Conservation (phyloP, 2,888 invertebrate species). For the Macrophya alboannulata region DNA sequence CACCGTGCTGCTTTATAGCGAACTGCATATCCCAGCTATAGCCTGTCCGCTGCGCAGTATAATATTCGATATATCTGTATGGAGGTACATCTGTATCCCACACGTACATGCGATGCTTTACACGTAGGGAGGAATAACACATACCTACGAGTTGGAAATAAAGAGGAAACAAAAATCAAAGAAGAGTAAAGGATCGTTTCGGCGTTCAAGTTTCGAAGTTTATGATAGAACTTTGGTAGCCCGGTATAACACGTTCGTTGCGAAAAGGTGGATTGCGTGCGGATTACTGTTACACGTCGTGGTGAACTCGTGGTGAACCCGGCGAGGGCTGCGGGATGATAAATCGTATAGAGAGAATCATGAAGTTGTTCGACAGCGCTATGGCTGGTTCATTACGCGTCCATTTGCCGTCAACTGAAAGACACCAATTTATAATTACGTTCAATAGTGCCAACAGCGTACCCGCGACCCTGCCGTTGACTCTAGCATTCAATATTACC, state of each 20-base stretch:
- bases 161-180: neutral
- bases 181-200: neutral
- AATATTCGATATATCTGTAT: neutral
- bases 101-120: too few species aligned
- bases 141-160: too few species aligned
- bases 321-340: constrained; percentile 80
- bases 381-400: constrained; percentile 74
- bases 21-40: constrained; percentile 20
- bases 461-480: constrained; percentile 54
- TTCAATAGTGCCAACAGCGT: constrained; percentile 65
- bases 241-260: neutral
- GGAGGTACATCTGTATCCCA: too few species aligned
- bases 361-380: constrained; percentile 78
- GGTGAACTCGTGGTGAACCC: constrained; percentile 32
- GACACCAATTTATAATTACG: constrained; percentile 77
- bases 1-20: constrained; percentile 19
- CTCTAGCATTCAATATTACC: constrained; percentile 74
- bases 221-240: neutral
- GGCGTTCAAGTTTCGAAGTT: constrained; percentile 20
- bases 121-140: too few species aligned
- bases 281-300: constrained; percentile 9
- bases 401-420: constrained; percentile 73
- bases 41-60: neutral
- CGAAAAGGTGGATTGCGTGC: constrained; percentile 3
- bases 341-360: constrained; percentile 86